Conservation (phyloP, 2,888 invertebrate species). For the Zelleria hepariella region DNA sequence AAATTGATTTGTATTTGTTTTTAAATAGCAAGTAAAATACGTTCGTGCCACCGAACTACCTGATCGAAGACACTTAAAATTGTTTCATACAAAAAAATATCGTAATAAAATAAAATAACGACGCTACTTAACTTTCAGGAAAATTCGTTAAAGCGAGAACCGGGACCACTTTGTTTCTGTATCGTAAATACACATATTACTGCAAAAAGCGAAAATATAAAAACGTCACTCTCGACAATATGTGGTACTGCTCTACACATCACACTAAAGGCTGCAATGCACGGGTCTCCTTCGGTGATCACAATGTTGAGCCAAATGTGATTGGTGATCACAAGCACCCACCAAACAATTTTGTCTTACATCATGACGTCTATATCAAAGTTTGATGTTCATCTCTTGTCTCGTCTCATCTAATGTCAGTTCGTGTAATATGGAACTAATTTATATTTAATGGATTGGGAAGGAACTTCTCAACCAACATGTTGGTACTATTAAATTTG, state of each 20-base stretch:
- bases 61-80: no score
- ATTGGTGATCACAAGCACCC: conserved; percentile 42
- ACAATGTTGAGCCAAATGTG: conserved; percentile 30
- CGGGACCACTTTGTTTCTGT: conserved; percentile 48
- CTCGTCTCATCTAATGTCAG: no score
- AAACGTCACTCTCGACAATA: conserved; percentile 17
- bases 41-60: no score
- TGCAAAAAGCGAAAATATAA: conserved; percentile 43
- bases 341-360: not conserved
- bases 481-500: no score
- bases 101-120: not conserved
- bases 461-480: no score
- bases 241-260: conserved; percentile 59
- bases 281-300: conserved; percentile 40
- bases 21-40: no score
- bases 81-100: not conserved
- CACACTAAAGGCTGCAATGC: conserved; percentile 54
- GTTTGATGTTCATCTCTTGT: not conserved
- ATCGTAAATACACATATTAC: conserved; percentile 52
- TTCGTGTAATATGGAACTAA: no score
- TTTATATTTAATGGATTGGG: no score
- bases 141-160: conserved; percentile 39
- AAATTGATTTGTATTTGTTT: no score
- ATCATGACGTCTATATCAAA: not conserved
- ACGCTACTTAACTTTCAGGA: not conserved